These are phyloP conservation scores for Solenopsis invicta DNA, from an alignment of 1,140 invertebrate genomes.

Conservation along the genomic window DNA sequence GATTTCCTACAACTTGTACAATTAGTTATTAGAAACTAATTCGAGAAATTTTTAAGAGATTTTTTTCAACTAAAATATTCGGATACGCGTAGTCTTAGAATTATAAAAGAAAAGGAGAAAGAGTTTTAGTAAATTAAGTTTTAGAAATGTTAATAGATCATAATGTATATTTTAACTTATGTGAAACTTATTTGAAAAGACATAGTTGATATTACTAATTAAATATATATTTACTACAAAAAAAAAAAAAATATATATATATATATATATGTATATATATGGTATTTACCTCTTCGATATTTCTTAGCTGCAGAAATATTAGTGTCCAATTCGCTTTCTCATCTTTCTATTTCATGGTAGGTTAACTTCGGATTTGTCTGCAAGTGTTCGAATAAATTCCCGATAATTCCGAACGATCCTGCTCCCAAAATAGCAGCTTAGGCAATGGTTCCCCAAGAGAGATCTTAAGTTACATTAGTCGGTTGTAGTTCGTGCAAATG, in stretches of 20 bases:
- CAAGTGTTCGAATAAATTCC: constrained; percentile 52
- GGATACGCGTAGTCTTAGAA: background rate
- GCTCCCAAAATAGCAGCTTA: constrained; percentile 47
- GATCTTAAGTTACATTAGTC: constrained; percentile 55
- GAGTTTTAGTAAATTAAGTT: background rate
- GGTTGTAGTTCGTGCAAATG: constrained; percentile 47
- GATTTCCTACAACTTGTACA: background rate
- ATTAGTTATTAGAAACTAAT: background rate
- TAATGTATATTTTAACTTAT: background rate
- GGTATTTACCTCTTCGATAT: background rate
- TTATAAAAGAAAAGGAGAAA: background rate
- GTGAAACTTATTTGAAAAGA: background rate
- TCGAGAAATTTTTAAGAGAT: background rate
- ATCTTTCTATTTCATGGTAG: constrained; percentile 13
- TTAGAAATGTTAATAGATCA: background rate
- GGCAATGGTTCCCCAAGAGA: constrained; percentile 49
- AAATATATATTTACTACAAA: background rate
- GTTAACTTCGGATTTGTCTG: constrained; percentile 33
- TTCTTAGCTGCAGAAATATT: background rate
- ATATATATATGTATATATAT: too few species aligned
- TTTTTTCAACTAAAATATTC: background rate
- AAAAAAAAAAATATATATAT: too few species aligned
- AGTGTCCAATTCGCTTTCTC: background rate
- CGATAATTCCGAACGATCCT: constrained; percentile 53
- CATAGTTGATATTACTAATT: constrained; percentile 5